Conservation (phyloP, 2,797 vertebrate genomes). For the Spinus pinus region DNA sequence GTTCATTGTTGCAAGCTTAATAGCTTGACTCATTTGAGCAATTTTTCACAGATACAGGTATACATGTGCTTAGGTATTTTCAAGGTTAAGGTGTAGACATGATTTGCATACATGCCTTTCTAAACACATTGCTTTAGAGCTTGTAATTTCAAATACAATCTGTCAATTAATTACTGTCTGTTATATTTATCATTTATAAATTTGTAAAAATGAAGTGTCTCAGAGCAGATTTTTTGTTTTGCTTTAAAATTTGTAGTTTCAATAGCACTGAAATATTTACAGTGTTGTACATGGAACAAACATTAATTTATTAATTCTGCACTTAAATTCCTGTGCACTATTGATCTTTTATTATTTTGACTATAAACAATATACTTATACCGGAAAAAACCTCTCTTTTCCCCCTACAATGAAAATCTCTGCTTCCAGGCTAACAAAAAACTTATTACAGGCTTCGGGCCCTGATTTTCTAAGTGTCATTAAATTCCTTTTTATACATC, state of each 20-base stretch:
- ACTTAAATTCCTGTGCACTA: not conserved
- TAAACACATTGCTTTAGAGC: not conserved
- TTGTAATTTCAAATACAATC: not conserved
- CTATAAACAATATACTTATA: not conserved
- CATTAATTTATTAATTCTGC: not conserved
- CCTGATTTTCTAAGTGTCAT: not conserved
- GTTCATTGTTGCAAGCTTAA: not conserved
- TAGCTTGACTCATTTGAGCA: not conserved
- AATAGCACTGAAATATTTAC: not conserved
- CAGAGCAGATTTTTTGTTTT: not conserved
- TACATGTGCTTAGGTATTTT: not conserved
- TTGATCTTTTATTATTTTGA: not conserved
- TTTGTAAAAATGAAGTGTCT: not conserved
- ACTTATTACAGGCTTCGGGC: not conserved
- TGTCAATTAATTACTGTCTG: not conserved
- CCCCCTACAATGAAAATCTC: not conserved
- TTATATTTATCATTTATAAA: not conserved
- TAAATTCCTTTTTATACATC: not conserved
- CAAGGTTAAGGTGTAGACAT: not conserved
- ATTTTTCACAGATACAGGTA: not conserved
- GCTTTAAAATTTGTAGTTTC: not conserved
- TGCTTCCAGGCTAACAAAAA: not conserved
- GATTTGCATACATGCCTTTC: not conserved
- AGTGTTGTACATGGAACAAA: not conserved
- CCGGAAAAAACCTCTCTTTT: not conserved